A percentile compares a stretch with the other conserved stretches of the same genome.
Conservation (phyloP, 2,888 invertebrate genomes). For the Apamea anceps region DNA sequence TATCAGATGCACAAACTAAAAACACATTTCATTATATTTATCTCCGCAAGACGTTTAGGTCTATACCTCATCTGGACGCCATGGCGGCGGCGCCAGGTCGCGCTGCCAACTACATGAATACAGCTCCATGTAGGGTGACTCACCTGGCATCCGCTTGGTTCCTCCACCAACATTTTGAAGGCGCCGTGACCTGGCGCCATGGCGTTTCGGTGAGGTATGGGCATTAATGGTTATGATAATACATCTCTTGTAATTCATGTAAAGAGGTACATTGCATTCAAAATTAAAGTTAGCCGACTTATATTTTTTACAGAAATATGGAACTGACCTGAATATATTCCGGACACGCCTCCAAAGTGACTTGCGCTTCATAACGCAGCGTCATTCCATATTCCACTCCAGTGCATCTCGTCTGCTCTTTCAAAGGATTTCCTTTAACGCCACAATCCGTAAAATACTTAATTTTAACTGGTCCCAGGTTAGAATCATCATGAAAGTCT, state of each 20-base stretch:
- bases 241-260: not conserved
- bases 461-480: constrained; percentile 91
- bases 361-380: constrained; percentile 91
- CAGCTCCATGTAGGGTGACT: not conserved
- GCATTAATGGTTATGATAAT: not conserved
- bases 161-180: not conserved
- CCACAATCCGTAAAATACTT: constrained; percentile 94
- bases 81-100: not conserved
- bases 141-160: not conserved
- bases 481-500: constrained; percentile 90
- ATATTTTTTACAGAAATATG: not conserved
- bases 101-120: not conserved
- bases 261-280: not conserved
- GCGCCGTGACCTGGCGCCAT: not conserved
- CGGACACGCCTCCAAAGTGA: constrained; percentile 90
- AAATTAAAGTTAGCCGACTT: not conserved
- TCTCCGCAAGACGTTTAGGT: not conserved
- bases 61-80: not conserved
- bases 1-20: not conserved
- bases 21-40: not conserved
- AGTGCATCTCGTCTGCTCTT: constrained; percentile 90
- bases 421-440: constrained; percentile 83
- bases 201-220: not conserved
- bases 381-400: constrained; percentile 91
- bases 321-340: constrained; percentile 83